A percentile compares a stretch with the other conserved stretches of the same genome.
Conservation (phyloP, 2,888 invertebrate genomes). For the Chouioia cunea region DNA sequence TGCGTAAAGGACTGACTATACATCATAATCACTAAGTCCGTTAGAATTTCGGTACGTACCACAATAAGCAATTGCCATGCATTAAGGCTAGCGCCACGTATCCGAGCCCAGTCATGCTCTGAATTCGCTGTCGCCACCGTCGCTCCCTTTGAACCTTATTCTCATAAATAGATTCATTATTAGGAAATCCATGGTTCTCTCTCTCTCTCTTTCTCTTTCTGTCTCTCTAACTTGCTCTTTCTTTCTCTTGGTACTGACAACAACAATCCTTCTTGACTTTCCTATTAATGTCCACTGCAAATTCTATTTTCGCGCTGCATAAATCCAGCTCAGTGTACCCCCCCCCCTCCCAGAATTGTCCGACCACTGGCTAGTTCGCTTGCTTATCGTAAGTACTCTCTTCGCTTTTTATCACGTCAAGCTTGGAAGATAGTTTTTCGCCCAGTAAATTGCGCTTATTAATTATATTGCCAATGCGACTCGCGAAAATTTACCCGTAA, state of each 20-base stretch:
- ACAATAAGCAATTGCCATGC: constrained; percentile 63
- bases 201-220: too few relatives aligned
- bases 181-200: constrained; percentile 19
- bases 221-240: too few relatives aligned
- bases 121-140: background rate
- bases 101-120: constrained; percentile 44
- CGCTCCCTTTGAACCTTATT: constrained; percentile 51
- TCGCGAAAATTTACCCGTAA: too few relatives aligned
- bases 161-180: constrained; percentile 59
- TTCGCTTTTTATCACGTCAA: too few relatives aligned
- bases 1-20: too few relatives aligned
- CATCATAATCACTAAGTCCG: too few relatives aligned
- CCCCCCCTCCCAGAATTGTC: background rate
- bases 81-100: constrained; percentile 60
- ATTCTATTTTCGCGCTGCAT: constrained; percentile 40
- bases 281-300: constrained; percentile 36
- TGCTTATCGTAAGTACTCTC: too few relatives aligned
- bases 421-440: too few relatives aligned
- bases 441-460: too few relatives aligned
- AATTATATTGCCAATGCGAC: too few relatives aligned
- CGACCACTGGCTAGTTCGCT: too few relatives aligned
- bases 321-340: constrained; percentile 4
- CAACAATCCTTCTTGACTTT: constrained; percentile 40
- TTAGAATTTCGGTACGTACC: constrained; percentile 50
- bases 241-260: too few relatives aligned